Percentiles rank a stretch among this genome's conserved stretches.
Evolutionary conservation across 2,888 invertebrate species (phyloP).

Genomic region (Oxystoma pomonae): DNA sequence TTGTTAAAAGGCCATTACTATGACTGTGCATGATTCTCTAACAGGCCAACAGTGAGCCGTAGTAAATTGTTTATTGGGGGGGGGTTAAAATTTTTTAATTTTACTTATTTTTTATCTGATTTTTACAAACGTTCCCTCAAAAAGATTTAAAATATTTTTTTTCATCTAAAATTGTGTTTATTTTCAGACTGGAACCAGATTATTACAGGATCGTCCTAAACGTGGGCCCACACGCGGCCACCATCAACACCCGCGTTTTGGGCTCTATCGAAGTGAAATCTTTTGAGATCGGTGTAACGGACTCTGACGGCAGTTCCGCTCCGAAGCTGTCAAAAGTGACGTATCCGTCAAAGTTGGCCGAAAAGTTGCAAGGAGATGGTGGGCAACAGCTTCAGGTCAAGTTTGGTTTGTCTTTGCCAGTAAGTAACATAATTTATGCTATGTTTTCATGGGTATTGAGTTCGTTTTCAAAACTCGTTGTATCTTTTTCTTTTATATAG

Average conservation of each 20-base stretch:
- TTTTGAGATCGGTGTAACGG: slow-evolving; percentile 83
- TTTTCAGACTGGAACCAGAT: slow-evolving; percentile 64
- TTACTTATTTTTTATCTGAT: not conserved
- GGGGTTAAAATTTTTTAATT: too few relatives aligned
- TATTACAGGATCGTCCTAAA: slow-evolving; percentile 78
- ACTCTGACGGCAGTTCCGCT: slow-evolving; percentile 84
- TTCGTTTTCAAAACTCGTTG: too few relatives aligned
- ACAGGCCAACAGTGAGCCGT: too few relatives aligned
- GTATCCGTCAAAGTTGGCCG: slow-evolving; percentile 62
- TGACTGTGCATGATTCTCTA: too few relatives aligned
- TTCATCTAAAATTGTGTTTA: not conserved
- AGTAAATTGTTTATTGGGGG: too few relatives aligned
- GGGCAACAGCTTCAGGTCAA: slow-evolving; percentile 80
- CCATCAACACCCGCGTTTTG: slow-evolving; percentile 60
- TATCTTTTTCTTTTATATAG: too few relatives aligned
- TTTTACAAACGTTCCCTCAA: not conserved
- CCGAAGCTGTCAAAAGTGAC: slow-evolving; percentile 70
- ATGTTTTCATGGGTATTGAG: too few relatives aligned
- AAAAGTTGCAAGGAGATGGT: slow-evolving; percentile 76
- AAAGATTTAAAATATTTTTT: not conserved
- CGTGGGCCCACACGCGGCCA: slow-evolving; percentile 58
- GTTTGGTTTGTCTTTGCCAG: slow-evolving; percentile 55
- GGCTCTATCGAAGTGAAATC: slow-evolving; percentile 72
- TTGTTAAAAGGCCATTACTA: too few relatives aligned
- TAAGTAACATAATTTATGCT: too few relatives aligned